phyloP scores from a whole-genome alignment of 2,797 vertebrate species.

The Phrynocephalus vlangalii region DNA sequence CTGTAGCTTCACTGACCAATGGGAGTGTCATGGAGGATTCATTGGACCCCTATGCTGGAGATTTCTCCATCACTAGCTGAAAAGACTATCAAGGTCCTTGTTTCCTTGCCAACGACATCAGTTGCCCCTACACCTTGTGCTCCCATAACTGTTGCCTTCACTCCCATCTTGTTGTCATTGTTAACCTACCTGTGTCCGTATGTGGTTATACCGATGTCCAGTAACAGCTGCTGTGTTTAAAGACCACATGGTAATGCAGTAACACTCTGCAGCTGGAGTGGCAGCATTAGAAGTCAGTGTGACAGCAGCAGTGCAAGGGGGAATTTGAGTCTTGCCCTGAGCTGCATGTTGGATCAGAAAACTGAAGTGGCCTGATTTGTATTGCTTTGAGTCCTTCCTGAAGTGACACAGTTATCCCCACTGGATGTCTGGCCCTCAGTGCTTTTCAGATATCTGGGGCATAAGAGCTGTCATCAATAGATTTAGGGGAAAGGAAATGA shows the following conservation, averaged over 20 bases:
- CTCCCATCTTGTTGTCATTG: not conserved
- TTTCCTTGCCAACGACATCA: not conserved
- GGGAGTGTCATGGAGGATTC: not conserved
- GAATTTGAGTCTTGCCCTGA: not conserved
- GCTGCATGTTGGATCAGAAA: not conserved
- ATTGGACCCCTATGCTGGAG: not conserved
- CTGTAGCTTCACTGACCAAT: not conserved
- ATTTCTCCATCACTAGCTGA: not conserved
- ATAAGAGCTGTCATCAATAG: not conserved
- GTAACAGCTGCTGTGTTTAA: not conserved
- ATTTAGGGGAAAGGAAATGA: too few relatives aligned
- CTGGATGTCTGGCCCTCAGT: fast-evolving
- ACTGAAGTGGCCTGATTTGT: not conserved
- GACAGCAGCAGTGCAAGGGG: not conserved
- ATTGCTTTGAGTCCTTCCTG: constrained; percentile 6
- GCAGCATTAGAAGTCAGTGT: not conserved
- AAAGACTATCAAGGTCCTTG: not conserved
- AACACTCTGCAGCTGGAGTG: not conserved
- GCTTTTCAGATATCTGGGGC: constrained; percentile 9
- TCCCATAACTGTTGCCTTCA: not conserved
- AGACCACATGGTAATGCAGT: not conserved
- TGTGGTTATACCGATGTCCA: not conserved
- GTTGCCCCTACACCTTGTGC: too few relatives aligned
- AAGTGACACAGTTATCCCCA: not conserved
- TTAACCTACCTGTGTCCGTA: too few relatives aligned